phyloP scores from a whole-genome alignment of 2,797 vertebrate genomes.

The Corythornis leucogaster region DNA sequence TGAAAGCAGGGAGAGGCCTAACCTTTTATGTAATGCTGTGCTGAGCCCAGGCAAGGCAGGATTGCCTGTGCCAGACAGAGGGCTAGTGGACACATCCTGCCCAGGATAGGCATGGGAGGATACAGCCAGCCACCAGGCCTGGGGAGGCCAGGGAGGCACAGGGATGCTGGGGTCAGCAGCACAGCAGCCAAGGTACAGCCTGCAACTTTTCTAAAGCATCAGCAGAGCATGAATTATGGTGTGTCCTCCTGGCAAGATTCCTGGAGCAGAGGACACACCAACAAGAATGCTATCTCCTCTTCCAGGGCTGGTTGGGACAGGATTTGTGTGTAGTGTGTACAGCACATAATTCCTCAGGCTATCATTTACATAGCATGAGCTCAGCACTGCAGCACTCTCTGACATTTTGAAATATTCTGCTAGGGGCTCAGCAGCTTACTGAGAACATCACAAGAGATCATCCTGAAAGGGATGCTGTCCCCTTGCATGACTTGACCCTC shows the following conservation, averaged over 20 bases:
- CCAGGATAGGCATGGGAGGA: neutral
- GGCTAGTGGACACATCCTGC: neutral
- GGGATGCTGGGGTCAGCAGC: conserved; percentile 53
- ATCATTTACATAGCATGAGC: conserved; percentile 57
- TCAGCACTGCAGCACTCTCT: conserved; percentile 59
- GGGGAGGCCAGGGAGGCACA: neutral
- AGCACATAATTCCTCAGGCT: conserved; percentile 51
- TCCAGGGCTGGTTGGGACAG: conserved; percentile 47
- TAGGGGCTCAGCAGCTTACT: neutral
- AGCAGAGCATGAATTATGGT: conserved; percentile 62
- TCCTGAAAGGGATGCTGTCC: neutral
- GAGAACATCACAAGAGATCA: neutral
- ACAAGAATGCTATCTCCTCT: conserved; percentile 38
- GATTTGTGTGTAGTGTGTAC: conserved; percentile 59
- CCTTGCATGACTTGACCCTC: neutral
- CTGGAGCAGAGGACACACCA: conserved; percentile 55
- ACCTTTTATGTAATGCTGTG: neutral
- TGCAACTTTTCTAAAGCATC: conserved; percentile 64
- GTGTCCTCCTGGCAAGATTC: conserved; percentile 53
- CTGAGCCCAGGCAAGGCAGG: neutral
- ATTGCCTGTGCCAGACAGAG: neutral
- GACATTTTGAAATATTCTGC: conserved; percentile 42
- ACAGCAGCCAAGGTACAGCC: conserved; percentile 12
- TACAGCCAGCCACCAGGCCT: accelerated
- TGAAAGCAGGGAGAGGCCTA: neutral